phyloP scores from a whole-genome alignment of 2,888 invertebrate genomes.

The Drosophila sordidapex region DNA sequence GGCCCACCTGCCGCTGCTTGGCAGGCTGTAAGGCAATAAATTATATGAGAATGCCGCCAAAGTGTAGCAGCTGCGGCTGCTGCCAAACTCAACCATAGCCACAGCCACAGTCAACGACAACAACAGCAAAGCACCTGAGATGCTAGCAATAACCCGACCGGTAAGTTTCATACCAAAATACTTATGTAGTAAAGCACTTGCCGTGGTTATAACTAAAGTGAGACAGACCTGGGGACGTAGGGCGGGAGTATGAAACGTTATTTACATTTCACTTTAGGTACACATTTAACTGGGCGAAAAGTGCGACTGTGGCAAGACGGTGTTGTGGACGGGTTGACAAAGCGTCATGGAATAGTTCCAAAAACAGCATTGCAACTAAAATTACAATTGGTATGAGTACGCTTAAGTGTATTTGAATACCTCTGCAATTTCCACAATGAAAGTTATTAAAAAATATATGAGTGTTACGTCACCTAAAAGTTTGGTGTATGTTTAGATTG shows the following conservation, averaged over 20 bases:
- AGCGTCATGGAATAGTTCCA: not conserved
- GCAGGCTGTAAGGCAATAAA: conserved; percentile 68
- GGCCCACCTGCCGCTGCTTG: conserved; percentile 45
- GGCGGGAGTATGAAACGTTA: conserved; percentile 32
- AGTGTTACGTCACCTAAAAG: not conserved
- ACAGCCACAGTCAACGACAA: conserved; percentile 16
- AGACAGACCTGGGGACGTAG: not conserved
- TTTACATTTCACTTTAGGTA: conserved; percentile 65
- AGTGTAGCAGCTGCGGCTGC: conserved; percentile 77
- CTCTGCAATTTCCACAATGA: not conserved
- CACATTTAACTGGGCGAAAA: conserved; percentile 42
- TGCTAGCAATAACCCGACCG: conserved; percentile 47
- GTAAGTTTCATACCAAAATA: conserved; percentile 69
- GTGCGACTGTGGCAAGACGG: not conserved
- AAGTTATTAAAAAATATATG: conserved; percentile 5
- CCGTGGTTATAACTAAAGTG: conserved; percentile 27
- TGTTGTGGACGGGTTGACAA: conserved; percentile 3
- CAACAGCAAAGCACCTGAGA: conserved; percentile 48
- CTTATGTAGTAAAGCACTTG: conserved; percentile 47
- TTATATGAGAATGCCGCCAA: conserved; percentile 81
- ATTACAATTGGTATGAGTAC: not conserved
- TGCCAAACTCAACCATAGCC: conserved; percentile 51
- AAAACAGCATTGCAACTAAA: conserved; percentile 1
- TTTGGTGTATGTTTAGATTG: not conserved
- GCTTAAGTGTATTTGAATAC: conserved; percentile 1